Conservation (phyloP, 2,888 invertebrate species). For the Molanna angustata region DNA sequence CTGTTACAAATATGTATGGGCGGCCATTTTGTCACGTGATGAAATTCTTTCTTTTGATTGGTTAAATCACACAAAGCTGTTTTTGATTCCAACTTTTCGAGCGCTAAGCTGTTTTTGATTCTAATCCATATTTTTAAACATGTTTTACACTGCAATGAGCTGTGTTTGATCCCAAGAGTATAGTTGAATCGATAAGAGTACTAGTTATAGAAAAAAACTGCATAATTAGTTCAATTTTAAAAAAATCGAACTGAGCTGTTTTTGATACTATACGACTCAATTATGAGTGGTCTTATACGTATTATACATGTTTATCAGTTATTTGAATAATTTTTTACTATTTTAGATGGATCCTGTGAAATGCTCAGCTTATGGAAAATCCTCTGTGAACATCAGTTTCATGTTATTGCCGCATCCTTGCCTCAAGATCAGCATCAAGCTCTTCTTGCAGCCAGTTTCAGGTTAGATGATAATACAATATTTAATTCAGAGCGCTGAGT, state of each 20-base stretch:
- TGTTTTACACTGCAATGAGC: neutral
- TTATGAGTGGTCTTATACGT: too few relatives aligned
- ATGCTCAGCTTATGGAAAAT: constrained; percentile 92
- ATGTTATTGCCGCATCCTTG: constrained; percentile 69
- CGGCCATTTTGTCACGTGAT: too few relatives aligned
- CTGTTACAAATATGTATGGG: too few relatives aligned
- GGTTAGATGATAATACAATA: constrained; percentile 37
- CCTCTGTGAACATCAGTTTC: constrained; percentile 88
- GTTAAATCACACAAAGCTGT: too few relatives aligned
- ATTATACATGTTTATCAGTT: neutral
- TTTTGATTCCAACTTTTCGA: too few relatives aligned
- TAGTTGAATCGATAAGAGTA: too few relatives aligned
- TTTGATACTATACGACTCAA: too few relatives aligned
- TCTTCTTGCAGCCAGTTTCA: constrained; percentile 61
- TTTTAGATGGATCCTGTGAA: constrained; percentile 73
- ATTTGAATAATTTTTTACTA: constrained; percentile 20
- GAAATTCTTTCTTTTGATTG: too few relatives aligned
- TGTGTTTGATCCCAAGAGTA: too few relatives aligned
- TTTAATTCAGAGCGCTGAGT: neutral
- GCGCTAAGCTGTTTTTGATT: neutral
- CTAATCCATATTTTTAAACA: neutral
- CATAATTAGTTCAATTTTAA: too few relatives aligned
- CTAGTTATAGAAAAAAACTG: too few relatives aligned
- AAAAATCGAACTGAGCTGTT: too few relatives aligned
- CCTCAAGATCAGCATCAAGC: constrained; percentile 64